Base-by-base conservation (phyloP, 2,113 vertebrate genomes). In the Chaenogobius annularis region DNA sequence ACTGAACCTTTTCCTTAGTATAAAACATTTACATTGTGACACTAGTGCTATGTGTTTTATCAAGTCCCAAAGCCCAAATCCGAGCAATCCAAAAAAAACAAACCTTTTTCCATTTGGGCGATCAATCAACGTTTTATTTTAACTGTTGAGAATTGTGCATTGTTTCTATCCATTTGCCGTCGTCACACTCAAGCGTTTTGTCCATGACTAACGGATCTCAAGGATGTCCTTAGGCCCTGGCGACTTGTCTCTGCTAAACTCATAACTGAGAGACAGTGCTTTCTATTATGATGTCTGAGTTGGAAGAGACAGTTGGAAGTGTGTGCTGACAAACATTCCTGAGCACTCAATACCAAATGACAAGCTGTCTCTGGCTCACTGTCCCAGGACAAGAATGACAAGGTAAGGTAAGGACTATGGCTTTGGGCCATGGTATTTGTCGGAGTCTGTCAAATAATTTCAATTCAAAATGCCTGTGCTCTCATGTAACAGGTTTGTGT, bases 261-360 rank as follows among this genome's bases (percentile, higher is more conserved):
- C 58, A 61, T 15, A 31, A 7, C 6, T 31, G 12, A 58, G 55
- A 58, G 22, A 58, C 55, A 14, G 13, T 61, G n/a, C 10, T 11
- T 55, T 55, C 19, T 22, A 31, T 59, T 31, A 59, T 59, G 56
- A 59, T 15, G 56, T 59, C 56, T 59, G 56, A 59, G 12, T 59
- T 31, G 56, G 23, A 59, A 35, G 23, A 59, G 56, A 59, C 56
- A 59, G 56, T 59, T 59, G 31, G 56, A 59, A 35, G 56, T 15
- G 56, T 13, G 23, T 14, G 6, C 56, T 59, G 56, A 59, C 56
- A 59, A 59, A 59, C 56, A 59, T 59, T 59, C 56, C 56, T 59
- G 23, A 35, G 17, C 23, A 35, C 56, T 61, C 23, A 2, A 6
- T 14, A 12, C 56, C 12, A 26, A 58, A 58, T 31, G 56, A 61